phyloP scores from a whole-genome alignment of 2,888 invertebrate genomes.

The Belgica antarctica region DNA sequence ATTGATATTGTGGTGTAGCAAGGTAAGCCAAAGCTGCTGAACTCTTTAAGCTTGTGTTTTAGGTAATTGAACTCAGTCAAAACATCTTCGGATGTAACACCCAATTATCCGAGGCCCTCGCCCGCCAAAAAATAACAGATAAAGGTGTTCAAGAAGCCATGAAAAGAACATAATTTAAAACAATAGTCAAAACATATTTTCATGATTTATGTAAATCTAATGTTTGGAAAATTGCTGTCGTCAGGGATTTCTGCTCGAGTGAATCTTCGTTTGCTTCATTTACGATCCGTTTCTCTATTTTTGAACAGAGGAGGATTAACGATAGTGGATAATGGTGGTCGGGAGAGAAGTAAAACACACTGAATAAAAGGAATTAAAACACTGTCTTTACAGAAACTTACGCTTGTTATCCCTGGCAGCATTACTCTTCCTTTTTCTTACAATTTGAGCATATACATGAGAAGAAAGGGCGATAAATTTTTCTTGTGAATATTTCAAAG shows the following conservation, averaged over 20 bases:
- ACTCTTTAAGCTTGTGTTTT: no score
- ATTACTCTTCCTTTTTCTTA: conserved; percentile 13
- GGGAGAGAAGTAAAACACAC: conserved; percentile 16
- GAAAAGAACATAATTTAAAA: conserved; percentile 29
- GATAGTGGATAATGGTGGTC: neutral
- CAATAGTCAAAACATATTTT: conserved; percentile 34
- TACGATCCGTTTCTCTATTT: no score
- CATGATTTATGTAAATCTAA: conserved; percentile 38
- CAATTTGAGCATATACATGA: conserved; percentile 10
- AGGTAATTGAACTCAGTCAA: no score
- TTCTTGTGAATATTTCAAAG: conserved; percentile 26
- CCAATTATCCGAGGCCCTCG: no score
- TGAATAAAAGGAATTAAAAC: conserved; percentile 6
- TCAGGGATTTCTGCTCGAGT: conserved; percentile 17
- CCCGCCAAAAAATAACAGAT: no score
- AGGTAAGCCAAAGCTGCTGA: no score
- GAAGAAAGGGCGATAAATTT: conserved; percentile 28
- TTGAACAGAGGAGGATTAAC: conserved; percentile 11
- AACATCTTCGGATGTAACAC: no score
- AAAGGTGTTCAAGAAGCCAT: conserved; percentile 21
- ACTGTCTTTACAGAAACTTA: conserved; percentile 16
- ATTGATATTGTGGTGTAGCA: no score
- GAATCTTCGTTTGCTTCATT: neutral
- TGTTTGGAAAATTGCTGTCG: conserved; percentile 38
- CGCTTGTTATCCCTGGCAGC: conserved; percentile 24